Evolutionary conservation across 2,888 invertebrate species (phyloP).

Genomic region (Dione vanillae): DNA sequence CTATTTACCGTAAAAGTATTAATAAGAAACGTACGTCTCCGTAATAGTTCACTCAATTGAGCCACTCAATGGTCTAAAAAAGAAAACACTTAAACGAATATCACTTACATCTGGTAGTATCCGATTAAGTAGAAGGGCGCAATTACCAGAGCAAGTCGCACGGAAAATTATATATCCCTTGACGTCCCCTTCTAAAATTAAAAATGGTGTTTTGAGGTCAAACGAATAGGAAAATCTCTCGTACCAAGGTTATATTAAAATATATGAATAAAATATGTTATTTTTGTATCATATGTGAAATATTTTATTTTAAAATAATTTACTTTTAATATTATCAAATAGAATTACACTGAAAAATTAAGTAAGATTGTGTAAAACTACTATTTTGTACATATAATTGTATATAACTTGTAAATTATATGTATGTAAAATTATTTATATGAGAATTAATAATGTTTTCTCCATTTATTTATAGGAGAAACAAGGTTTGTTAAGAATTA

Average conservation of each 20-base stretch:
- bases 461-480: no score
- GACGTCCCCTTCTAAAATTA: conserved; percentile 54
- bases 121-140: conserved; percentile 54
- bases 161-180: conserved; percentile 60
- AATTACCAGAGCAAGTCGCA: conserved; percentile 58
- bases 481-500: no score
- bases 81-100: conserved; percentile 36
- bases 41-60: conserved; percentile 21
- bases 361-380: no score
- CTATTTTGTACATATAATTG: no score
- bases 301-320: no score
- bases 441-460: no score
- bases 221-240: conserved; percentile 12
- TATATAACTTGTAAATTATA: no score
- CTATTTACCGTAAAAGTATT: neutral
- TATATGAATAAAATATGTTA: neutral
- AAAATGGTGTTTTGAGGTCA: conserved; percentile 45
- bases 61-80: conserved; percentile 24
- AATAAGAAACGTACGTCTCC: neutral
- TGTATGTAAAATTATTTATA: no score
- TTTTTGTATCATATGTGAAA: neutral
- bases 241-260: conserved; percentile 6
- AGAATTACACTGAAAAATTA: no score
- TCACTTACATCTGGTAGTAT: conserved; percentile 50
- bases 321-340: no score